Conservation (phyloP, 2,113 vertebrate species). For the Thomomys bottae region DNA sequence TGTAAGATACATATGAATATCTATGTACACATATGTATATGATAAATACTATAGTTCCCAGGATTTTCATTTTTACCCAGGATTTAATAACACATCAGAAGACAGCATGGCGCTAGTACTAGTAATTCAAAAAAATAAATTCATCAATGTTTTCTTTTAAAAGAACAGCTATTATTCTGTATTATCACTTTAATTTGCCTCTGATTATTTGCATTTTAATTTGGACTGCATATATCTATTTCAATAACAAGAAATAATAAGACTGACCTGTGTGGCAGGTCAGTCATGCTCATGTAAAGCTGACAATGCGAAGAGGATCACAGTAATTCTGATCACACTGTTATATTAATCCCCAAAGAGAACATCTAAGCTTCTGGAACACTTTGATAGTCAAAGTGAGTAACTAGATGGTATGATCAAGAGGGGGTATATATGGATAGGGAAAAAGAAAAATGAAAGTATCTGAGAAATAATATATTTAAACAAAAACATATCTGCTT, state of each 20-base stretch:
- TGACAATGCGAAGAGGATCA: background rate
- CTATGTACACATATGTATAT: background rate
- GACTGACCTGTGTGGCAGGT: background rate
- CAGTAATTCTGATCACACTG: background rate
- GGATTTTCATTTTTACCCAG: constrained; percentile 30
- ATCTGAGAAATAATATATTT: background rate
- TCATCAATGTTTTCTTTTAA: background rate
- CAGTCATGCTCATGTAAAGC: background rate
- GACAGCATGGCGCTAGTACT: background rate
- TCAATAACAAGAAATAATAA: background rate
- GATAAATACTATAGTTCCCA: constrained; percentile 56
- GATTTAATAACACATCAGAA: constrained; percentile 46
- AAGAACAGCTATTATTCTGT: constrained; percentile 12
- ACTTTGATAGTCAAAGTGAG: background rate
- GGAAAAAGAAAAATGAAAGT: background rate
- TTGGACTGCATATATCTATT: background rate
- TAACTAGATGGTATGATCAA: background rate
- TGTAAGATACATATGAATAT: background rate
- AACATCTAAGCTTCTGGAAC: background rate
- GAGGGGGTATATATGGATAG: rapidly evolving
- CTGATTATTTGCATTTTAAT: background rate
- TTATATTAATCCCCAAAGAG: background rate
- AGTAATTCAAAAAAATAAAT: constrained; percentile 38
- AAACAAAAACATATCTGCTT: constrained; percentile 17
- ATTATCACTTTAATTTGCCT: constrained; percentile 20